Conservation (phyloP, 2,888 invertebrate genomes). For the Conus canariensis region DNA sequence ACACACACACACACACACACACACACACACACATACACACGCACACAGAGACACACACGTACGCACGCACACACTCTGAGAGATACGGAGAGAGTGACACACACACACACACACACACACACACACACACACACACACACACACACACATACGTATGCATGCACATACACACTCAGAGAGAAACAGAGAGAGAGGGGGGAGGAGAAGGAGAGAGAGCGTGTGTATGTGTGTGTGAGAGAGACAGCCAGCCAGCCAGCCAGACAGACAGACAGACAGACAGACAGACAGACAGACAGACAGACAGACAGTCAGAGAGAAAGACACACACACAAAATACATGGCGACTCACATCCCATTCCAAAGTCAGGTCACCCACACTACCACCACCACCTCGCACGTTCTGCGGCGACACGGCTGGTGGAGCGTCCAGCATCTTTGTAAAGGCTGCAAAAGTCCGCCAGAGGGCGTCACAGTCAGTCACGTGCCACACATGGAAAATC, state of each 20-base stretch:
- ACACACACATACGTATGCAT: too few relatives aligned
- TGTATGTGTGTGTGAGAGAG: too few relatives aligned
- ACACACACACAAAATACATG: neutral
- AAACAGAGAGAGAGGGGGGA: too few relatives aligned
- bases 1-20: too few relatives aligned
- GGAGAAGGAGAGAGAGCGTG: too few relatives aligned
- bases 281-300: too few relatives aligned
- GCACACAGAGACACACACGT: neutral
- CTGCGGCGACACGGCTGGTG: constrained; percentile 87
- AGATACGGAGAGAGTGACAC: neutral
- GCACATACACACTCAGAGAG: too few relatives aligned
- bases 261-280: too few relatives aligned
- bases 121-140: too few relatives aligned
- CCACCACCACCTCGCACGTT: constrained; percentile 95
- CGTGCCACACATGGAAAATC: neutral
- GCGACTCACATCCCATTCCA: constrained; percentile 81
- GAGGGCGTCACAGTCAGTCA: neutral
- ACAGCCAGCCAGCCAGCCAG: too few relatives aligned
- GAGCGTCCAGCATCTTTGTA: constrained; percentile 80
- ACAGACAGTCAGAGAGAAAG: too few relatives aligned
- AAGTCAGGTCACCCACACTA: constrained; percentile 94
- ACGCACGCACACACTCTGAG: neutral
- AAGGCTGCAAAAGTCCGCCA: constrained; percentile 8
- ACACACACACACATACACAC: neutral
- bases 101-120: too few relatives aligned